Percentiles rank a stretch among this genome's conserved stretches.
These are phyloP conservation scores for Drosophila melanica DNA, from an alignment of 1,140 invertebrate species.

Conservation along the genomic window DNA sequence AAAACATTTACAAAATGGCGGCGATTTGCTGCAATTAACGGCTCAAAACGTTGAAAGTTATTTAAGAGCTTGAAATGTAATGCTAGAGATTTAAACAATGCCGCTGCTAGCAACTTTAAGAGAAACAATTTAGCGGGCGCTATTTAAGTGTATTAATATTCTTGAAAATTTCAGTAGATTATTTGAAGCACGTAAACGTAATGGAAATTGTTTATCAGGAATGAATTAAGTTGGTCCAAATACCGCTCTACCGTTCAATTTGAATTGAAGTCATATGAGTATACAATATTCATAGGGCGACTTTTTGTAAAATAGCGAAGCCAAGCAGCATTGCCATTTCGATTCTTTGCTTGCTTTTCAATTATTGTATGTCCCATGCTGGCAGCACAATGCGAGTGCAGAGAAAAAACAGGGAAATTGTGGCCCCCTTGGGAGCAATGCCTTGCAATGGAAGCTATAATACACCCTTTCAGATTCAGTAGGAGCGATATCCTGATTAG, in stretches of 20 bases:
- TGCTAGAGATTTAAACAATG: neutral
- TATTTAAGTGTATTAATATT: conserved; percentile 3
- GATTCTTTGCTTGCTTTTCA: conserved; percentile 56
- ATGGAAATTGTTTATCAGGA: neutral
- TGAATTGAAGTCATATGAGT: neutral
- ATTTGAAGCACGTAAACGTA: neutral
- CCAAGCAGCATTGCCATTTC: conserved; percentile 14
- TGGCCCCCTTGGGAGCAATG: conserved; percentile 6
- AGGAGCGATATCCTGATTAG: conserved; percentile 60
- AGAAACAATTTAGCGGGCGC: neutral
- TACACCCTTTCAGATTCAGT: neutral
- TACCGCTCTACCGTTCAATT: neutral
- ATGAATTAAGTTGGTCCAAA: neutral
- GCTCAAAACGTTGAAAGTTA: conserved; percentile 52
- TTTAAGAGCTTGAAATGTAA: conserved; percentile 40
- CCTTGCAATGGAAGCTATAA: conserved; percentile 21
- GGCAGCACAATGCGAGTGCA: conserved; percentile 43
- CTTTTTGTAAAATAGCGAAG: neutral
- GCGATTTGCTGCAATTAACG: conserved; percentile 79
- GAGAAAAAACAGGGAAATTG: neutral
- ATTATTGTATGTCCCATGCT: conserved; percentile 54
- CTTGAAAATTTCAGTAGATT: neutral
- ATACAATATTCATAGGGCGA: neutral
- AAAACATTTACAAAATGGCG: conserved; percentile 58
- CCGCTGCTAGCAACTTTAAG: neutral